These are phyloP conservation scores for Oryzaephilus surinamensis DNA, from an alignment of 1,140 invertebrate species.

Conservation along the genomic window DNA sequence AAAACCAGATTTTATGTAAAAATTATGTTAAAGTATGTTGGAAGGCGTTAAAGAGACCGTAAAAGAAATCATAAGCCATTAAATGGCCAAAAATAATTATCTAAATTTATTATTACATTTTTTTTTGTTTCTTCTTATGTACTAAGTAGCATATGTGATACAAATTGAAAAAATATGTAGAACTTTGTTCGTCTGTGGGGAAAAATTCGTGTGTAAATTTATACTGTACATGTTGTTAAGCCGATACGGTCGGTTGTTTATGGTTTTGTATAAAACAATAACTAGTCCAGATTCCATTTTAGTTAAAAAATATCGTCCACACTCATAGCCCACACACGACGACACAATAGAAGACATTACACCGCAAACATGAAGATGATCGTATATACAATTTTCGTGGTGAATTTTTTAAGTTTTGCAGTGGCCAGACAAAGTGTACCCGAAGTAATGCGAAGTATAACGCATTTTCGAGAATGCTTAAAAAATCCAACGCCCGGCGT, in stretches of 20 bases:
- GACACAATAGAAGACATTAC: no score
- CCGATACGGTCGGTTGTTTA: slow-evolving; percentile 3
- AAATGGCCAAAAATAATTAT: slow-evolving; percentile 4
- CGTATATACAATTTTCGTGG: not conserved
- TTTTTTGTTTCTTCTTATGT: no score
- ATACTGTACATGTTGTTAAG: slow-evolving; percentile 4
- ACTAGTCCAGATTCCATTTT: slow-evolving; percentile 5
- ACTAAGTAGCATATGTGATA: no score
- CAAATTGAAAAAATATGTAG: no score
- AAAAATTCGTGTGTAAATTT: slow-evolving; percentile 8
- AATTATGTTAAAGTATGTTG: no score
- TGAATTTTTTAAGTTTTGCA: not conserved
- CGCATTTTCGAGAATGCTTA: slow-evolving; percentile 34
- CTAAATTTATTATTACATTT: slow-evolving; percentile 10
- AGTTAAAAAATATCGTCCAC: not conserved
- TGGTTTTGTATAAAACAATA: slow-evolving; percentile 3
- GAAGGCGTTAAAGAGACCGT: slow-evolving; percentile 12
- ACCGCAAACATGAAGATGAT: no score
- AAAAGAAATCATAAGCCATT: slow-evolving; percentile 2
- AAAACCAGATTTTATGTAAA: no score
- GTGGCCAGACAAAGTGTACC: slow-evolving; percentile 10
- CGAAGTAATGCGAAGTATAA: slow-evolving; percentile 15
- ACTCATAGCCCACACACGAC: not conserved
- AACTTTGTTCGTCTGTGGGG: no score
- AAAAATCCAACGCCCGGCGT: slow-evolving; percentile 33